Evolutionary conservation across 1,140 invertebrate genomes (phyloP).

Genomic region (Littorina saxatilis): DNA sequence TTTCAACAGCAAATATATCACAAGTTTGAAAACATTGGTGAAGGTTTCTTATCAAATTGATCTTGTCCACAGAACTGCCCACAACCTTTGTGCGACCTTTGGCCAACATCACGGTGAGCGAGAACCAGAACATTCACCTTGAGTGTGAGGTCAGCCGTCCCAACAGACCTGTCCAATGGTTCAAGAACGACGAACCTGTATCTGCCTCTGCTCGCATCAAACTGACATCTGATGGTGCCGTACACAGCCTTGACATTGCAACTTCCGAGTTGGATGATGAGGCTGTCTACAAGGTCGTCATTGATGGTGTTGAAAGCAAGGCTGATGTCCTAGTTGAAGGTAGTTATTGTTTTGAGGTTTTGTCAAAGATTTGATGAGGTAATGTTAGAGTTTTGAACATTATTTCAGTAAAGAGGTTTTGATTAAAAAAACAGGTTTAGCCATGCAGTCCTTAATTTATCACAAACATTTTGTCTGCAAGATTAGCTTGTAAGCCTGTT

Average conservation of each 20-base stretch:
- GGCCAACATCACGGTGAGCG: constrained; percentile 59
- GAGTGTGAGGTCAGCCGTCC: constrained; percentile 83
- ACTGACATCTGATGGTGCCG: constrained; percentile 88
- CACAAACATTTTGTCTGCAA: too few species aligned
- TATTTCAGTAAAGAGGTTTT: too few species aligned
- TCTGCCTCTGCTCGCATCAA: constrained; percentile 85
- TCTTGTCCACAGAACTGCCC: constrained; percentile 56
- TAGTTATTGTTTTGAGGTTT: constrained; percentile 41
- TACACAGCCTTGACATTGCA: constrained; percentile 81
- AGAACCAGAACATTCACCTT: constrained; percentile 60
- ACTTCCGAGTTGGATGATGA: constrained; percentile 86
- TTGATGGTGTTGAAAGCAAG: constrained; percentile 47
- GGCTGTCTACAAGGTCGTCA: constrained; percentile 82
- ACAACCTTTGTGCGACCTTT: constrained; percentile 66
- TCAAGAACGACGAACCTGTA: constrained; percentile 82
- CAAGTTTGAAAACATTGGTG: too few species aligned
- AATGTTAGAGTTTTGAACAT: too few species aligned
- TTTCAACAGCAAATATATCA: too few species aligned
- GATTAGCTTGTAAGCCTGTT: too few species aligned
- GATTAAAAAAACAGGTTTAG: too few species aligned
- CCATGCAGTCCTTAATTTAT: too few species aligned
- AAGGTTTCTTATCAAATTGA: too few species aligned
- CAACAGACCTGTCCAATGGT: constrained; percentile 86
- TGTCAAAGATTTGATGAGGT: not conserved
- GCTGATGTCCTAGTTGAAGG: constrained; percentile 50